These are phyloP conservation scores for Acrocyrtus sp. DNA, from an alignment of 2,888 invertebrate genomes.

Conservation along the genomic window DNA sequence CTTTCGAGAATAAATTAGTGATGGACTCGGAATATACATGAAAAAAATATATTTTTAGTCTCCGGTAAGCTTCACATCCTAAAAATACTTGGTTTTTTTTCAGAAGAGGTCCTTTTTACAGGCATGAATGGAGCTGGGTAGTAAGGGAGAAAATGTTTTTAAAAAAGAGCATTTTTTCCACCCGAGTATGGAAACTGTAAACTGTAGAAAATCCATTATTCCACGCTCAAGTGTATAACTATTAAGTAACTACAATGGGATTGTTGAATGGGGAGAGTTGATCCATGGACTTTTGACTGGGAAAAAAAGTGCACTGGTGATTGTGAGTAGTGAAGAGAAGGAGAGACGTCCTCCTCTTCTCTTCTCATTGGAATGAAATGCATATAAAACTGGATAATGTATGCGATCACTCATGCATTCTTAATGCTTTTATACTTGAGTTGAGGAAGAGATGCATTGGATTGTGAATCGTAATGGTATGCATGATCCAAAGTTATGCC, in stretches of 20 bases:
- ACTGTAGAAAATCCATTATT: slow-evolving; percentile 33
- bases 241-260: not conserved
- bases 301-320: too few relatives aligned
- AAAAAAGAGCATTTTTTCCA: too few relatives aligned
- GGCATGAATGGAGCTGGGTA: too few relatives aligned
- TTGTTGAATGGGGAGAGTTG: slow-evolving; percentile 3
- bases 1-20: too few relatives aligned
- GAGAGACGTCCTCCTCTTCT: not conserved
- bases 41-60: too few relatives aligned
- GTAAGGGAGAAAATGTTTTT: too few relatives aligned
- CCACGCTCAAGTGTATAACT: slow-evolving; percentile 24
- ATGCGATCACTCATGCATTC: slow-evolving; percentile 53
- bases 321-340: slow-evolving; percentile 2
- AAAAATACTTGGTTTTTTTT: too few relatives aligned
- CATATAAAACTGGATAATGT: slow-evolving; percentile 47
- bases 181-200: slow-evolving; percentile 10
- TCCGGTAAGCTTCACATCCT: too few relatives aligned
- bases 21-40: too few relatives aligned
- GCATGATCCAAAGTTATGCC: slow-evolving; percentile 41
- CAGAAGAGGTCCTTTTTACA: too few relatives aligned
- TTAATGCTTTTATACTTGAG: slow-evolving; percentile 42
- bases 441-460: slow-evolving; percentile 46
- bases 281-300: too few relatives aligned
- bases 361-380: slow-evolving; percentile 16
- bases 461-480: slow-evolving; percentile 39